Percentiles rank a stretch among this genome's conserved stretches.
Conservation (phyloP, 2,113 vertebrate species). For the Bujurquina vittata region DNA sequence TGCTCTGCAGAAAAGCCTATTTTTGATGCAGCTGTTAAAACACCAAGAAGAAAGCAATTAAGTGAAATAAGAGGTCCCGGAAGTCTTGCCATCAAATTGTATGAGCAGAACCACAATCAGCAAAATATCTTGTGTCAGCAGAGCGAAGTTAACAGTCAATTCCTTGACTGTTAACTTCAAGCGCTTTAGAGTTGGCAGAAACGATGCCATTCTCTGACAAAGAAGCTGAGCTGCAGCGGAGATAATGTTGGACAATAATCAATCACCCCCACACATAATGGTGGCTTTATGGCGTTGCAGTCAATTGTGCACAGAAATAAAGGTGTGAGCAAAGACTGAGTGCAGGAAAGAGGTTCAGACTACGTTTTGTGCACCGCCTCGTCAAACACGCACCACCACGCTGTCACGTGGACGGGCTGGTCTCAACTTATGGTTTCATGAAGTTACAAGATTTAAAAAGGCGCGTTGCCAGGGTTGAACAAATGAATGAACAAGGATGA, state of each 20-base stretch:
- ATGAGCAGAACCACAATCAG: neutral
- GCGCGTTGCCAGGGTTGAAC: neutral
- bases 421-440: neutral
- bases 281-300: neutral
- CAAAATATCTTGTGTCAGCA: neutral
- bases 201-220: neutral
- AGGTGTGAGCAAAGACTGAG: neutral
- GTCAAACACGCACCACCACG: neutral
- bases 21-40: neutral
- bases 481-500: neutral
- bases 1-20: neutral
- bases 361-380: neutral
- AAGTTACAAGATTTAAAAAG: neutral
- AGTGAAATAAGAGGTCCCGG: neutral
- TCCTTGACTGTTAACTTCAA: neutral
- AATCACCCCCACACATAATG: constrained; percentile 9
- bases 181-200: neutral
- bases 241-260: constrained; percentile 7
- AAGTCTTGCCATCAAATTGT: neutral
- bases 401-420: neutral
- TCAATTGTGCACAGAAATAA: constrained; percentile 6
- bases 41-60: neutral
- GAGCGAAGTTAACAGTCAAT: neutral
- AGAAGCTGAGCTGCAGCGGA: neutral
- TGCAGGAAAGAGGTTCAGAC: neutral